Base-by-base conservation (phyloP, 2,113 vertebrate species). In the Bothrops jararaca region DNA sequence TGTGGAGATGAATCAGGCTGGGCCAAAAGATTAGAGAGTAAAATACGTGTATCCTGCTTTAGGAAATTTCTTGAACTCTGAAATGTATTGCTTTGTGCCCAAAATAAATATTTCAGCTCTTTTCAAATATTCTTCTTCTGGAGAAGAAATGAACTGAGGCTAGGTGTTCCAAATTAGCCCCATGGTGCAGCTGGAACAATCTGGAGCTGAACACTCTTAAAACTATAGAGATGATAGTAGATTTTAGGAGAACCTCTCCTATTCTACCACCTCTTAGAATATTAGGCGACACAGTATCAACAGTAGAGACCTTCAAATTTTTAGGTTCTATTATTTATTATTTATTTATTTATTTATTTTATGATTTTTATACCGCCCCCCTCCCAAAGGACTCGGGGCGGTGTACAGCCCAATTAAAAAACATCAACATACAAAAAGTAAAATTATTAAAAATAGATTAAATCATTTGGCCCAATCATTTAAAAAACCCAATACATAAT, bases 11-110 rank as follows among this genome's bases (percentile, higher is more conserved):
- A 94, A 94, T 85, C 87, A 0, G 3, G 90, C 39, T 92, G 89
- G 86, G 85, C 64, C 15, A 93, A 95, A 89, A 39, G 85, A 91
- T 69, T 48, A n/a, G 91, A 86, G 56, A 91, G 93, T 4, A 90
- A 64, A 95, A 92, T 50, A 60, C 90, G 23, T 57, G 90, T 92
- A 23, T 29, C 4, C 80, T 94, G 87, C 45, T 42, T 89, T 93
- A 13, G 57, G 85, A 87, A 95, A 93, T 57, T 4, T 7, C 52
- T 94, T 50, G 48, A 2, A 56, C 2, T 29, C 24, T 60, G 42
- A 85, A 91, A 89, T 93, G 57, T 93, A 85, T 53, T 85, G 54
- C 26, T 52, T 42, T 42, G 34, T 48, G 87, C 22, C 89, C 0
- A 52, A 22, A 92, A 93, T 24, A 93, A 12, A 12, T 93, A 87